Base-by-base conservation (phyloP, 2,113 vertebrate genomes). In the Marcusenius ussheri region DNA sequence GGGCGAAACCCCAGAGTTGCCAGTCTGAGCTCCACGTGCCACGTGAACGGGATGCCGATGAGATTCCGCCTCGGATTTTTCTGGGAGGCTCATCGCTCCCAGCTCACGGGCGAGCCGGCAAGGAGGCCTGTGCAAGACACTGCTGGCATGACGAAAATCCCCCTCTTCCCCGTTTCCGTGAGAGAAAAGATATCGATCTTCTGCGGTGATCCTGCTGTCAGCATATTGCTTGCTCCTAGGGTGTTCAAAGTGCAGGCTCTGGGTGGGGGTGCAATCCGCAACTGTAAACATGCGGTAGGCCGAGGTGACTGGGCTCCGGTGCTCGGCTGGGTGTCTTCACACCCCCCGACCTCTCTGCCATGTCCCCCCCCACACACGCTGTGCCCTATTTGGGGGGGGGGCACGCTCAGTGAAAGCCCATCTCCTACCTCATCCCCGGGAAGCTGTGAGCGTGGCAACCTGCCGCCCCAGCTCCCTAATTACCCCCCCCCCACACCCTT, bases 141-240 rank as follows among this genome's bases (percentile, higher is more conserved):
- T 39, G 87, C 56, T 39, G 35, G 56, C 56, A 45, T 88, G 74
- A 83, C 90, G 83, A 84, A 87, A 84, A 88, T 50, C 53, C 39
- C 88, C 74, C 58, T 53, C 88, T 19, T 51, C 56, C 49, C 83
- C 84, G 58, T 86, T 84, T 89, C 88, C 50, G 91, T 91, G 91
- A 91, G 92, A 91, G 89, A 91, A 89, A 91, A 91, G 89, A 86
- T 89, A 94, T 93, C 89, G 93, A 94, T 93, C 88, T 42, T 17
- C 17, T 27, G 87, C 89, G 87, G 87, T 91, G 91, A 89, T 91
- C 91, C 91, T 58, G 83, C 53, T 92, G 91, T 91, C 88, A 89
- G 92, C 89, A 89, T 90, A 91, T 90, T 53, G 80, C 89, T 53
- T 83, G 70, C 91, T 91, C 90, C 92, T 80, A 70, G 51, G 53